Base-by-base conservation (phyloP, 2,113 vertebrate genomes). In the Poecile atricapillus region DNA sequence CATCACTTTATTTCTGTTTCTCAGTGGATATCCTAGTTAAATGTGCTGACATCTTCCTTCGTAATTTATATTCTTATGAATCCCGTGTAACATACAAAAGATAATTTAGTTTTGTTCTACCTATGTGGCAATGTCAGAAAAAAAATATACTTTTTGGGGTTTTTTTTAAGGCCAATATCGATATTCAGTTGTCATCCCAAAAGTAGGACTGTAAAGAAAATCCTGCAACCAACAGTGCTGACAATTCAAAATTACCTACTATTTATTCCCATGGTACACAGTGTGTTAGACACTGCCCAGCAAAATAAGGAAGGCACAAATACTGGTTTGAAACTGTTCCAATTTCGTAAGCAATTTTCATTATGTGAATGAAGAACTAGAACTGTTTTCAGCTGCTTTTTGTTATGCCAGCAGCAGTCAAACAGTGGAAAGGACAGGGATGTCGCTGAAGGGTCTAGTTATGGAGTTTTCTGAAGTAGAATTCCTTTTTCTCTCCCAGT, bases 341-440 rank as follows among this genome's bases (percentile, higher is more conserved):
- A 67, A 88, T 83, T 73, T 59, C 80, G 43, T 49, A 93, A 93
- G 85, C 43, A 69, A 91, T 86, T 94, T 68, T 88, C 85, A 77
- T 33, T 9, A 86, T 7, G 41, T 35, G 55, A 85, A 69, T 73
- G 41, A 93, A 96, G 70, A 83, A 74, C 70, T 25, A 70, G 71
- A 86, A 80, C 39, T 1, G 3, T 88, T 93, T 79, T 77, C 41
- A 93, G 37, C 28, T 55, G 33, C 37, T 92, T 76, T 86, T 88
- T 73, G n/a, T 86, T 59, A 70, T 18, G 37, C 68, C 68, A 93
- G 75, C 76, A 92, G 46, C 59, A 69, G 58, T 64, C 67, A 86
- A 64, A 81, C 37, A 62, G 55, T 10, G 33, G 81, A 85, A 83
- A 88, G 59, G 55, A 73, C 2, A 77, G 1, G 2, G 50, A 58